Conservation (phyloP, 1,140 invertebrate species). For the Himalopsyche phryganea region DNA sequence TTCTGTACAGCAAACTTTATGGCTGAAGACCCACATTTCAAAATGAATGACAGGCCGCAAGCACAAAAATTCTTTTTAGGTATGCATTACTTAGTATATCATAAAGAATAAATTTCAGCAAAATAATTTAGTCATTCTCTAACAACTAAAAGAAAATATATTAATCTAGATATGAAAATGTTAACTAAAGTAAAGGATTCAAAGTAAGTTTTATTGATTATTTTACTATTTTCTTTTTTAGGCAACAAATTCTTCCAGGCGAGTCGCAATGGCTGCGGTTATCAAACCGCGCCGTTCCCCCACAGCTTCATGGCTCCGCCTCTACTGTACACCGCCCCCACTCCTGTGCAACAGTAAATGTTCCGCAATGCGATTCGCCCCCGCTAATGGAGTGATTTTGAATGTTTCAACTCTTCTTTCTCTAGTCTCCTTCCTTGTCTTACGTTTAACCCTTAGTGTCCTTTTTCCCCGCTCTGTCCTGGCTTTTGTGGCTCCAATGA, state of each 20-base stretch:
- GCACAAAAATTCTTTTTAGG: no score
- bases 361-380: constrained; percentile 18
- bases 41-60: no score
- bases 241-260: constrained; percentile 50
- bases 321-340: constrained; percentile 48
- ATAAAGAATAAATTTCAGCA: no score
- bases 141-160: no score
- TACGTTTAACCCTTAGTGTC: neutral
- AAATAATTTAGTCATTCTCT: no score
- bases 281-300: constrained; percentile 48
- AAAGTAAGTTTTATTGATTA: no score
- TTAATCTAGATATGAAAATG: no score
- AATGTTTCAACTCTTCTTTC: constrained; percentile 5
- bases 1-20: no score
- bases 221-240: constrained; percentile 23
- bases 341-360: constrained; percentile 47
- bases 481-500: constrained; percentile 4
- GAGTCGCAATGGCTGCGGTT: constrained; percentile 49
- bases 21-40: no score
- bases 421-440: constrained; percentile 21
- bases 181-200: no score
- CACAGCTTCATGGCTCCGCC: constrained; percentile 46
- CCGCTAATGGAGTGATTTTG: constrained; percentile 27
- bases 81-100: no score
- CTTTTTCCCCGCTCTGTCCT: neutral